phyloP scores from a whole-genome alignment of 2,797 vertebrate genomes.

The Notolepis coatsorum region DNA sequence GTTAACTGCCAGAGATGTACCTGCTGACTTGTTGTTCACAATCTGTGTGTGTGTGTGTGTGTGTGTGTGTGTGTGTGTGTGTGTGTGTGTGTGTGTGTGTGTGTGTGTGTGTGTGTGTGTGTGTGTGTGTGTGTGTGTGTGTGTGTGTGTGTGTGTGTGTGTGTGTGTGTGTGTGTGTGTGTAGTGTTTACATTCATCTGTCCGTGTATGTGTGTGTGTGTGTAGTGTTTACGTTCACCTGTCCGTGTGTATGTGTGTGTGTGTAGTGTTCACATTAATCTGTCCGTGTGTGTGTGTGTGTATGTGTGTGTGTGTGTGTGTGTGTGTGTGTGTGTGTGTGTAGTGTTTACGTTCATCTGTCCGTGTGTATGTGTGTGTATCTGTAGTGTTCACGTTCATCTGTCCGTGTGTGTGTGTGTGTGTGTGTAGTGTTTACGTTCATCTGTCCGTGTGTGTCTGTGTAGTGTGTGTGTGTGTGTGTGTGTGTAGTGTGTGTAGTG shows the following conservation, averaged over 20 bases:
- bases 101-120: conserved; percentile 1
- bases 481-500: no score
- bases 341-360: no score
- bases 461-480: conserved; percentile 5
- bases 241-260: conserved; percentile 7
- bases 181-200: background rate
- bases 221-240: conserved; percentile 35
- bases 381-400: no score
- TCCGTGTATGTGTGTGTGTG: conserved; percentile 2
- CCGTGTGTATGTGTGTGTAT: no score
- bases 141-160: background rate
- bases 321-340: no score
- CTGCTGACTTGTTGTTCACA: no score
- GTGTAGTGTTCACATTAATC: conserved; percentile 32
- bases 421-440: background rate
- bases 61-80: background rate
- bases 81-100: conserved; percentile 10
- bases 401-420: background rate
- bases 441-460: conserved; percentile 7
- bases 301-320: background rate
- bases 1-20: no score
- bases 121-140: background rate
- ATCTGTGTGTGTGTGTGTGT: no score
- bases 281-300: conserved; percentile 18
- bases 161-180: conserved; percentile 10